phyloP scores from a whole-genome alignment of 2,113 vertebrate genomes.

The Pituophis catenifer region DNA sequence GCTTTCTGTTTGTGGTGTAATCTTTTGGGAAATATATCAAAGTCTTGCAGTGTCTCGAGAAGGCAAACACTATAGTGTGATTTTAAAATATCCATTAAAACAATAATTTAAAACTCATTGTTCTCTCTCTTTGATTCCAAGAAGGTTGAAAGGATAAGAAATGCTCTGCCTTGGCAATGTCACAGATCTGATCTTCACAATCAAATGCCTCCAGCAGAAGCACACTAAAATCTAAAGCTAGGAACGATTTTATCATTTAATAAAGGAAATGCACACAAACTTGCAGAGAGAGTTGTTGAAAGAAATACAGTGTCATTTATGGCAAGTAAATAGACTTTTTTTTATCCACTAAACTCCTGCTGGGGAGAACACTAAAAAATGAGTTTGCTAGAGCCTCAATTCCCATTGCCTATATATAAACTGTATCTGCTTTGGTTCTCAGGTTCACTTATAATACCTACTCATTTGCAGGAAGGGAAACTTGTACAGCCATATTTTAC shows the following conservation, averaged over 20 bases:
- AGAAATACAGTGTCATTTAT: constrained; percentile 48
- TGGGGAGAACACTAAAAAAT: constrained; percentile 43
- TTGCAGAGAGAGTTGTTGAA: constrained; percentile 45
- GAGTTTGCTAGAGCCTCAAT: constrained; percentile 34
- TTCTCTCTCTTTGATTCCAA: constrained; percentile 22
- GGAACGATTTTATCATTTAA: constrained; percentile 47
- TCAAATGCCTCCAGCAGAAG: constrained; percentile 43
- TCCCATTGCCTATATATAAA: constrained; percentile 6
- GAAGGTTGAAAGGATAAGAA: constrained; percentile 28
- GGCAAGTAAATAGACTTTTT: constrained; percentile 41
- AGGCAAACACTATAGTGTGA: constrained; percentile 22
- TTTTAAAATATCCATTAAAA: constrained; percentile 36
- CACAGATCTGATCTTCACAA: constrained; percentile 28
- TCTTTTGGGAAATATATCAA: constrained; percentile 42
- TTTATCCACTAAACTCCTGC: constrained; percentile 28
- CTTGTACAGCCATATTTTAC: neutral
- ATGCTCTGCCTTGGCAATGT: constrained; percentile 27
- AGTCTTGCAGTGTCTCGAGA: constrained; percentile 34
- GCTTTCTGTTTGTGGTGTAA: constrained; percentile 32
- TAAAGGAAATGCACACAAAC: constrained; percentile 45
- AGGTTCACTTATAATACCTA: neutral
- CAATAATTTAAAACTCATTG: constrained; percentile 30
- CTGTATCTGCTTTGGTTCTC: neutral
- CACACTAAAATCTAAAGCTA: constrained; percentile 38
- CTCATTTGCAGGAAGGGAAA: neutral